Base-by-base conservation (phyloP, 2,888 invertebrate species). In the Arctia plantaginis region DNA sequence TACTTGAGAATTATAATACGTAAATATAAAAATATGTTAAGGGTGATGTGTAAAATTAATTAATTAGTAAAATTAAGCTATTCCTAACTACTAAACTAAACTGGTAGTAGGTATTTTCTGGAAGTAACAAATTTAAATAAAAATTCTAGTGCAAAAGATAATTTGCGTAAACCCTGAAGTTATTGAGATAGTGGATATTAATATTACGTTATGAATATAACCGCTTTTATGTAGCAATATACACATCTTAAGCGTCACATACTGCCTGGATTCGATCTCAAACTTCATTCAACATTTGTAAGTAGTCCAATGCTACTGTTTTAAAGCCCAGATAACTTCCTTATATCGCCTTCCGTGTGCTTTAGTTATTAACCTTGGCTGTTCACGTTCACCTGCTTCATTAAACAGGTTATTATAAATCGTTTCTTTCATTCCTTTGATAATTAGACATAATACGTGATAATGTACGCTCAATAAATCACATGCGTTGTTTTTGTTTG, bases 281-380 rank as follows among this genome's bases (percentile, higher is more conserved):
- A 62, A 66, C 33, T 59, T 10, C 41, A 73, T 39, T 33, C 13
- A 59, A 35, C 66, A 70, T 47, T 68, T 55, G 68, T 68, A 71
- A 73, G 66, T 72, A 66, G 44, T 77, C 12, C 64, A 69, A 78
- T 71, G 67, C 51, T 71, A 64, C 66, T 66, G 33, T 73, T 41
- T 66, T 51, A 59, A 59, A 59, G 73, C 64, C 66, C 47, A 71
- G 71, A 70, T 69, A 76, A 84, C 86, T 86, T 86, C 84, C 86
- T 84, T 55, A 73, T 77, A 59, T 20, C 41, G 51, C 77, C 82
- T 86, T 86, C 86, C 86, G 84, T 79, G 65, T 86, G 74, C 69
- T 80, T 78, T 71, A 81, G 69, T 79, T 82, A 77, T 75, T 74
- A 84, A 72, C 86, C 86, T 86, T 86, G 86, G 51, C 62, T 77